Evolutionary conservation across 2,888 invertebrate species (phyloP), one percentile per base, ranked within the genome.

Genomic region (Phyllotreta striolata): DNA sequence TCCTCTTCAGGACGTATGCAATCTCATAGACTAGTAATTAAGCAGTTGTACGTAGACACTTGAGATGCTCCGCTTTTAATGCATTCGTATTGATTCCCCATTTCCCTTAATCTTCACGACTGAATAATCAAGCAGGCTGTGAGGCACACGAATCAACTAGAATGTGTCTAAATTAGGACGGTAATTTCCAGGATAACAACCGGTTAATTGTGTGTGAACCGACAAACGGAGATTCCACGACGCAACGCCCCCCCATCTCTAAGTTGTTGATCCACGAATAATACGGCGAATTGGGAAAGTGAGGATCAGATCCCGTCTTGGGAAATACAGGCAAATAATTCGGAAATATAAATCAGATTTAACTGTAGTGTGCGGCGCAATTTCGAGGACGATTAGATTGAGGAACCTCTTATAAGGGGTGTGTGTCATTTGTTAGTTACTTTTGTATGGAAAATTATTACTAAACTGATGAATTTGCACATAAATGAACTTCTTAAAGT

Each of bases 131-230:
- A 56, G 49, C 24, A 59, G 57, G 63, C 58, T 61, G 55, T 57
- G 61, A 57, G 58, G 58, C 63, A 62, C 62, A 66, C 67, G 63
- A 67, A 67, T 69, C 69, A 69, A 66, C 67, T 64, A 59, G 59
- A 67, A 65, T 61, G 69, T 67, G 69, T 64, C 66, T 69, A 58
- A 69, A 67, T 66, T 69, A 67, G 66, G 63, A 67, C 63, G 54
- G 62, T 67, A 67, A 69, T 69, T 67, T 66, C 60, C 49, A 56
- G 67, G 65, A 67, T 67, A 67, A 69, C 69, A 66, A 64, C 67
- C 66, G 66, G 67, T 67, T 66, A 69, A 69, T 69, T 69, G 66
- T 66, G 66, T 69, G 69, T 66, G 67, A 64, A 69, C 46, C 55
- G 61, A 64, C 56, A 62, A 61, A 39, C 55, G 62, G 60, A 63